Percentiles rank a stretch among this genome's conserved stretches.
phyloP scores from a whole-genome alignment of 2,888 invertebrate species.

The Plagiodera versicolora region DNA sequence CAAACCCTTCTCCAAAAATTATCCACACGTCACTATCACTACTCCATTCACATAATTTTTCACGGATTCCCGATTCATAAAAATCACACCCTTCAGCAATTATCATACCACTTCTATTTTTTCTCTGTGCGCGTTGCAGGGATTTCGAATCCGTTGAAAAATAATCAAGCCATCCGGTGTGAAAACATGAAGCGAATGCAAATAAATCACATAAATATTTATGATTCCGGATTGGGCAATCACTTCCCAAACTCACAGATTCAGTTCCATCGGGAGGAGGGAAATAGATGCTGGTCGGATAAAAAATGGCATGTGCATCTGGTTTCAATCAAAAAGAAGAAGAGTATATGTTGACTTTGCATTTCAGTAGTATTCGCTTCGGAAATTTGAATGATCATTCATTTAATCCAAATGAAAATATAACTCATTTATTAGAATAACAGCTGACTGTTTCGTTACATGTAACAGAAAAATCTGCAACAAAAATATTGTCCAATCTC shows the following conservation, averaged over 20 bases:
- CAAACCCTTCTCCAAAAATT: background rate
- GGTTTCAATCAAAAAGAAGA: no score
- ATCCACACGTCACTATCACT: background rate
- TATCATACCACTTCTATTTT: background rate
- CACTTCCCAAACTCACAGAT: background rate
- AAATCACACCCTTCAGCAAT: background rate
- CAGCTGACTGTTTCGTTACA: no score
- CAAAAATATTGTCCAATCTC: no score
- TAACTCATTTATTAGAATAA: no score
- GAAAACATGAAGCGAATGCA: constrained; percentile 1
- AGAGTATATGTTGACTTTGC: no score
- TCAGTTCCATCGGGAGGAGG: no score
- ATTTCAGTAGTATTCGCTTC: no score
- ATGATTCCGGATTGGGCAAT: constrained; percentile 1
- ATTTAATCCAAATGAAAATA: no score
- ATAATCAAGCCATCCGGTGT: background rate
- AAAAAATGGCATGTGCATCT: no score
- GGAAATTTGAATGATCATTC: no score
- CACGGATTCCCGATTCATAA: background rate
- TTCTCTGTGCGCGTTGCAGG: background rate
- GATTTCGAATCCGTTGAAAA: background rate
- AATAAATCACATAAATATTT: constrained; percentile 13
- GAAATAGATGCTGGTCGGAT: no score
- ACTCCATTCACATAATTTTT: background rate
- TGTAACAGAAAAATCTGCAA: no score